phyloP scores from a whole-genome alignment of 2,113 vertebrate species.

The Numenius arquata region DNA sequence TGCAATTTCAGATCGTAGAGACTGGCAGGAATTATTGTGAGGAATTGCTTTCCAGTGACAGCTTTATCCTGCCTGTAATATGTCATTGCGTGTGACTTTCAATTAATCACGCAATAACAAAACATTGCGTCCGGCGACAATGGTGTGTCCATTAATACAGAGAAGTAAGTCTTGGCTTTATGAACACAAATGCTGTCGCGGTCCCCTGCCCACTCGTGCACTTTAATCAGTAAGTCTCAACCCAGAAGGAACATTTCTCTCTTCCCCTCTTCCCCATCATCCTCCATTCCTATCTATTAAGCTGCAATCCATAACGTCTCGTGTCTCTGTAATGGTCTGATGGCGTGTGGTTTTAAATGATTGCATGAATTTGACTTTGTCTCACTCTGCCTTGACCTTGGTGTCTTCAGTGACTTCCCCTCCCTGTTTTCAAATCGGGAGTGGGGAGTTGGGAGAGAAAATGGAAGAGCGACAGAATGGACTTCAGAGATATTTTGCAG shows the following conservation, averaged over 20 bases:
- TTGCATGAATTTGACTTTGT: conserved; percentile 56
- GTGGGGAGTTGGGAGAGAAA: not conserved
- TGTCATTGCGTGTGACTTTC: conserved; percentile 64
- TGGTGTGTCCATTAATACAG: conserved; percentile 35
- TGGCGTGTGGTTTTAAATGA: conserved; percentile 31
- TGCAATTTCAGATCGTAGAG: conserved; percentile 52
- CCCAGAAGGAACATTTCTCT: conserved; percentile 15
- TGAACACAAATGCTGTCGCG: not conserved
- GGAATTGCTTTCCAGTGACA: conserved; percentile 61
- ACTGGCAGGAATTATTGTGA: conserved; percentile 61
- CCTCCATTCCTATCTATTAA: conserved; percentile 38
- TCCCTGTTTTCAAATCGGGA: not conserved
- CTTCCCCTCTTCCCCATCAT: conserved; percentile 3
- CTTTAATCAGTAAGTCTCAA: conserved; percentile 53
- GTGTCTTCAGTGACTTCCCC: conserved; percentile 3
- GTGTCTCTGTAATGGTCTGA: conserved; percentile 27
- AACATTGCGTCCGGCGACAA: conserved; percentile 40
- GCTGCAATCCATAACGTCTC: conserved; percentile 26
- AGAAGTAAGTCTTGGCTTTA: conserved; percentile 6
- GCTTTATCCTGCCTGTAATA: conserved; percentile 67
- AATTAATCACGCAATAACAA: conserved; percentile 69
- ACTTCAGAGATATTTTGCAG: not conserved
- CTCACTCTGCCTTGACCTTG: conserved; percentile 53
- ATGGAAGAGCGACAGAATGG: not conserved
- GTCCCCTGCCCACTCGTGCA: conserved; percentile 10